Evolutionary conservation across 2,113 vertebrate species (phyloP).

Genomic region (human): DNA sequence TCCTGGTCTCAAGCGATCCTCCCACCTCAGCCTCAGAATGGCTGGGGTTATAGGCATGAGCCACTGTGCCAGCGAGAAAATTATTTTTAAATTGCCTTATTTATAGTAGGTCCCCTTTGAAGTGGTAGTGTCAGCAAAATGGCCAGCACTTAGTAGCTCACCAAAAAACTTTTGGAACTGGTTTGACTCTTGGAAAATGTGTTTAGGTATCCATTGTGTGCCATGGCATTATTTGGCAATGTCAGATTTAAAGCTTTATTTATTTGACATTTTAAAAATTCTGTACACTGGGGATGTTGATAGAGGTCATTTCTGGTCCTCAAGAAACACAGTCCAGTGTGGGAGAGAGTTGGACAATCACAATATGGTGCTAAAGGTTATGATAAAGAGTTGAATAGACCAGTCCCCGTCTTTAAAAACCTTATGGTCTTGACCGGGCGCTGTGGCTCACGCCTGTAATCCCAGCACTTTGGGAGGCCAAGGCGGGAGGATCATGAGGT

Average conservation of each 20-base stretch:
- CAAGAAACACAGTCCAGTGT: background rate
- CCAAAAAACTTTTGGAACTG: background rate
- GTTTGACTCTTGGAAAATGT: background rate
- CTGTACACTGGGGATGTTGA: background rate
- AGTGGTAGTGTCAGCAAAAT: background rate
- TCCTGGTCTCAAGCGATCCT: background rate
- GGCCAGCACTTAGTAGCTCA: background rate
- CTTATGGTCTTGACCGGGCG: background rate
- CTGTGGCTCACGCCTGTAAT: no score
- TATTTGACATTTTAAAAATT: background rate
- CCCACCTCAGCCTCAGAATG: background rate
- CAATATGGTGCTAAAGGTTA: background rate
- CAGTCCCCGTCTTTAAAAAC: background rate
- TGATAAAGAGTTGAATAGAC: background rate
- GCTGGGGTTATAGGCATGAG: background rate
- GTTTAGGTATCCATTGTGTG: background rate
- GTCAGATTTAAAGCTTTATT: constrained; percentile 19
- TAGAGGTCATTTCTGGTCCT: background rate
- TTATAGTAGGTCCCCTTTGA: background rate
- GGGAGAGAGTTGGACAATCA: background rate
- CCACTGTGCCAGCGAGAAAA: background rate
- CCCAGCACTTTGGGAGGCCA: no score
- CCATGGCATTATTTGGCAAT: background rate
- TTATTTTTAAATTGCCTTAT: constrained; percentile 41
- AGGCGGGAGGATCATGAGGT: no score